Conservation (phyloP, 2,113 vertebrate genomes). For the Columba janthina region DNA sequence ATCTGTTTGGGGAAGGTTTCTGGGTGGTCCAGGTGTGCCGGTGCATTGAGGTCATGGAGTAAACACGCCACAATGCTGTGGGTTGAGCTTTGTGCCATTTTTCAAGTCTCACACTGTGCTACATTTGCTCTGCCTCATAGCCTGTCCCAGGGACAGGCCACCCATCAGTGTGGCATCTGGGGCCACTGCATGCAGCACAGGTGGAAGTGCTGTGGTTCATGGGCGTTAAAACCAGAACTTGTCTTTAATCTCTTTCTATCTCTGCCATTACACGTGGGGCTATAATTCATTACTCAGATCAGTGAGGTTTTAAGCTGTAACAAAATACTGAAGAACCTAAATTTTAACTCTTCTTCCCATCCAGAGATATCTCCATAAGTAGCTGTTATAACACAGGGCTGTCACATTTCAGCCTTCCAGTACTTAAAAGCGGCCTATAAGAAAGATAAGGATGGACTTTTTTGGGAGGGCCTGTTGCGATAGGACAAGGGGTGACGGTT, state of each 20-base stretch:
- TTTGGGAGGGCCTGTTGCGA: too few species aligned
- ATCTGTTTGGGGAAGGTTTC: background rate
- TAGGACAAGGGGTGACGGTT: too few species aligned
- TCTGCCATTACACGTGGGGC: background rate
- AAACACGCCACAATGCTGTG: background rate
- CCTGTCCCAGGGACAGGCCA: background rate
- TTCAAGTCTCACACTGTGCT: rapidly evolving
- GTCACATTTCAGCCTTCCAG: too few species aligned
- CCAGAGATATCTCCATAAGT: background rate
- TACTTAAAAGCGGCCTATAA: too few species aligned
- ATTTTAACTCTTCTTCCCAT: background rate
- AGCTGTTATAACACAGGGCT: background rate
- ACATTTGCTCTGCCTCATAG: background rate
- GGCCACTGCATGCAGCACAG: background rate
- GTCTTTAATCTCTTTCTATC: background rate
- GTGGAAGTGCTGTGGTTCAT: background rate
- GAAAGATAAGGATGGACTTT: too few species aligned
- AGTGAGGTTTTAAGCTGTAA: background rate
- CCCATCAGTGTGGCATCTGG: background rate
- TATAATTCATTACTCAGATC: background rate
- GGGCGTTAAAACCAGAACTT: background rate
- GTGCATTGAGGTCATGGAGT: background rate
- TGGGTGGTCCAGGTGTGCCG: background rate
- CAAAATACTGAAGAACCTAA: background rate
- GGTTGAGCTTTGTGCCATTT: background rate